Evolutionary conservation across 2,113 vertebrate genomes (phyloP), one percentile per base, ranked within the genome.

Genomic region (Mesembrinibis cayennensis): DNA sequence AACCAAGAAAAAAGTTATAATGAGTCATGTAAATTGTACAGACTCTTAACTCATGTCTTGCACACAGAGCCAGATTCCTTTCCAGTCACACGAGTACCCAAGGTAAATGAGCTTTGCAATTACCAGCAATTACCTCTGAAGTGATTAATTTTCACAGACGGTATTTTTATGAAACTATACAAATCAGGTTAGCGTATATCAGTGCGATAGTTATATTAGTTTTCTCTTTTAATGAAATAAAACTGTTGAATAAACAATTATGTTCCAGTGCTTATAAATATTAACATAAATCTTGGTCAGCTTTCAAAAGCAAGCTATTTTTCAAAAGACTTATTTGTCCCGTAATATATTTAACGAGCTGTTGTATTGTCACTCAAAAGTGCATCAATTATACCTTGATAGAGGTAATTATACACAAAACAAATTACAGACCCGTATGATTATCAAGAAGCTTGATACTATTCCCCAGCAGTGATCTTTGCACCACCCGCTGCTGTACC

Each of bases 201-300:
- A 45, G 67, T 6, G 63, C n/a, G 2, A 40, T 23, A 59, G 36
- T 90, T 91, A 12, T 15, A 40, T 78, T 61, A 52, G 34, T 32
- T 86, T 72, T 72, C 74, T 77, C 58, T 82, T 78, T 74, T 30
- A 66, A 87, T 44, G 70, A 66, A 90, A 87, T 72, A 47, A 76
- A 94, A 50, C 40, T 11, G 1, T 69, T 2, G 26, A 40, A 81
- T 69, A 83, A 93, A 71, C 52, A 50, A 55, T 56, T 56, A 59
- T 9, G 6, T 91, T 90, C 92, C 96, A 95, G 92, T 63, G 82
- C 44, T 91, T n/a, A 84, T 78, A 84, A 95, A 97, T 84, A 90
- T 22, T 63, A 67, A 49, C 2, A 71, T 32, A 67, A 87, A 91
- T 26, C 82, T 69, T 12, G 9, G 23, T 9, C 59, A 47, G 79